Conservation (phyloP, 2,113 vertebrate species). For the Oxygymnocypris stewartii region DNA sequence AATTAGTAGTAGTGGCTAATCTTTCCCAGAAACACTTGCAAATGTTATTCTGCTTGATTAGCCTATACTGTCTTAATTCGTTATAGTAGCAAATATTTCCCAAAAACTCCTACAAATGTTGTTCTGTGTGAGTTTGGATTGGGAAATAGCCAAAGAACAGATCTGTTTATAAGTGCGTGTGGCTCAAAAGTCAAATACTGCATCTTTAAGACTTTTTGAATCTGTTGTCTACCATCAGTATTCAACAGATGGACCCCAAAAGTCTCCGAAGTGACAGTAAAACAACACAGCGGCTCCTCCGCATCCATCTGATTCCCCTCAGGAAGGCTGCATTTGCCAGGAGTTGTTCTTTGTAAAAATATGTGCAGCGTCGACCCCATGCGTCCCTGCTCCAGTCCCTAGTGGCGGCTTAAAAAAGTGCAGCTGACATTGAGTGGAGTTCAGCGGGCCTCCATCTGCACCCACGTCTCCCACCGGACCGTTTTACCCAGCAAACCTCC, state of each 20-base stretch:
- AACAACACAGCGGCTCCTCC: neutral
- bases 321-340: conserved; percentile 61
- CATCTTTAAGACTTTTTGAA: neutral
- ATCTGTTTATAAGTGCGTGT: neutral
- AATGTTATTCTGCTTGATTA: neutral
- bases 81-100: neutral
- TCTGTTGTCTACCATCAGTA: neutral
- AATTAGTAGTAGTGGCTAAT: neutral
- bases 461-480: conserved; percentile 62
- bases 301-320: neutral
- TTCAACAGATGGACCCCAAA: neutral
- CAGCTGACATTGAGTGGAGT: conserved; percentile 68
- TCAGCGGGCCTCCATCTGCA: conserved; percentile 73
- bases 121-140: neutral
- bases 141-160: neutral
- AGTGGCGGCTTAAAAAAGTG: conserved; percentile 60
- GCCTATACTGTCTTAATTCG: neutral
- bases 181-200: neutral
- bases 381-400: conserved; percentile 57
- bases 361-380: conserved; percentile 50
- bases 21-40: neutral
- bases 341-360: conserved; percentile 46
- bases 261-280: neutral
- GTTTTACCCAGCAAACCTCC: conserved; percentile 54
- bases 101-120: neutral